A percentile compares a stretch with the other conserved stretches of the same genome.
Evolutionary conservation across 2,113 vertebrate species (phyloP).

Genomic region (Mormyrus iriodes): DNA sequence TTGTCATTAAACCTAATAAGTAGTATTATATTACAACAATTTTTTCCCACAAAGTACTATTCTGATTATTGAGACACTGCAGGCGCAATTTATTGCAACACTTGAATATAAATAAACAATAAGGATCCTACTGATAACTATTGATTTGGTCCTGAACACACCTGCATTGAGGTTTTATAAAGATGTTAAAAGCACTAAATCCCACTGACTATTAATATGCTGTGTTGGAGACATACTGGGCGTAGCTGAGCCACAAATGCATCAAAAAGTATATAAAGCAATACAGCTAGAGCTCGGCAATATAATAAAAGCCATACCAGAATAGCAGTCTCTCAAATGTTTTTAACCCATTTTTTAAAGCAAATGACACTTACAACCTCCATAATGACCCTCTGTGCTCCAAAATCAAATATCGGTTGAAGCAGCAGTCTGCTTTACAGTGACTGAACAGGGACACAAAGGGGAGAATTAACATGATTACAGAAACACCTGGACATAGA

Average conservation of each 20-base stretch:
- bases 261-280: slow-evolving; percentile 1
- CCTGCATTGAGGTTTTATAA: background rate
- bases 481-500: slow-evolving; percentile 2
- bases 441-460: background rate
- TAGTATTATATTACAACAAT: background rate
- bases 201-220: background rate
- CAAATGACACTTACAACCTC: background rate
- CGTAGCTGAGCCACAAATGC: background rate
- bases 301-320: background rate
- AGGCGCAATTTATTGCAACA: background rate
- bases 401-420: background rate
- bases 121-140: background rate
- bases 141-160: background rate
- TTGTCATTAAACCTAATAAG: background rate
- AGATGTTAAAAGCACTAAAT: background rate
- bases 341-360: slow-evolving; percentile 4
- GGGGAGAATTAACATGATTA: slow-evolving; percentile 2
- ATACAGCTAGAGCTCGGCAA: background rate
- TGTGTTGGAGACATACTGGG: background rate
- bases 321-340: background rate
- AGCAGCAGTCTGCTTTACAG: slow-evolving; percentile 4
- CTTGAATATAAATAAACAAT: background rate
- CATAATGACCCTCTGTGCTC: background rate
- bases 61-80: background rate
- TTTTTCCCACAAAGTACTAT: background rate